phyloP scores from a whole-genome alignment of 2,113 vertebrate genomes.

The Notechis scutatus region DNA sequence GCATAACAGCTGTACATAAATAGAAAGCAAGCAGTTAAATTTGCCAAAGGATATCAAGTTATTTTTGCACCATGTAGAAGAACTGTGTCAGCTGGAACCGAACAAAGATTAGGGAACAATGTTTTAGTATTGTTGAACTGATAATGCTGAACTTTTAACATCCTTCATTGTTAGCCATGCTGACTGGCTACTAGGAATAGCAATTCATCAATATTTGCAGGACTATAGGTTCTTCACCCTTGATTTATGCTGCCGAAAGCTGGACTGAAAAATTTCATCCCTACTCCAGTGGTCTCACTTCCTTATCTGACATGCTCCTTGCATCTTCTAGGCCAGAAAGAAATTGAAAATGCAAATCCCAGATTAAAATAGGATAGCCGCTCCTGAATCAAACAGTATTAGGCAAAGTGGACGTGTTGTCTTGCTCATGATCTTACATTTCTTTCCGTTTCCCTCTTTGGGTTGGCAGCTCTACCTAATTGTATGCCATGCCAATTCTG shows the following conservation, averaged over 20 bases:
- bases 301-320: background rate
- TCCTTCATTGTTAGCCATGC: background rate
- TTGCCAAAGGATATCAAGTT: background rate
- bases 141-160: background rate
- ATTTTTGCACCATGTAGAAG: background rate
- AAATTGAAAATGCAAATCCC: background rate
- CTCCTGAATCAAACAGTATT: background rate
- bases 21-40: background rate
- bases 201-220: background rate
- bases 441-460: background rate
- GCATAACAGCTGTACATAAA: background rate
- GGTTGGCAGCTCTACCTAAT: background rate
- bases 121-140: background rate
- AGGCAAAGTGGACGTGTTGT: background rate
- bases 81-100: background rate
- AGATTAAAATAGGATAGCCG: background rate
- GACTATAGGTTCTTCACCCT: background rate
- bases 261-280: background rate
- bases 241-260: background rate
- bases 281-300: background rate
- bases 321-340: background rate
- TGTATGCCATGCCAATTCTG: background rate
- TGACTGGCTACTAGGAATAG: background rate
- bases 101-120: background rate
- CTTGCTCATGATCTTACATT: background rate